A percentile compares a stretch with the other conserved stretches of the same genome.
These are phyloP conservation scores for Lycophotia porphyrea DNA, from an alignment of 2,888 invertebrate genomes.

Conservation along the genomic window DNA sequence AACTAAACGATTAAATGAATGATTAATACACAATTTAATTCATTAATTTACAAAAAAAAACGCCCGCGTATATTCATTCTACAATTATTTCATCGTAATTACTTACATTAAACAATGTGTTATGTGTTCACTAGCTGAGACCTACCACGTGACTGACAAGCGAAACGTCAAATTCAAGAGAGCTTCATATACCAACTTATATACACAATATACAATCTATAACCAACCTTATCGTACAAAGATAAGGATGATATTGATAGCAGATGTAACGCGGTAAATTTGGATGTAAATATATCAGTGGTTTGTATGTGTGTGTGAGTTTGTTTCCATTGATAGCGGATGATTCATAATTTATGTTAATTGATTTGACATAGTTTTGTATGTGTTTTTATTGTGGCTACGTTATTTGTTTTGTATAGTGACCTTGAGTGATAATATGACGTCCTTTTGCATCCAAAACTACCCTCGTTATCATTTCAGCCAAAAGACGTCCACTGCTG, in stretches of 20 bases:
- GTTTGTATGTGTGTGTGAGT: constrained; percentile 42
- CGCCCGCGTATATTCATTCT: not conserved
- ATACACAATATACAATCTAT: constrained; percentile 13
- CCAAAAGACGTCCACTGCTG: no score
- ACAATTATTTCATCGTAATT: constrained; percentile 10
- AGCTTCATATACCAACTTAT: not conserved
- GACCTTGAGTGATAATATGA: no score
- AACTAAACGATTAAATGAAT: no score
- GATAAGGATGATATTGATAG: constrained; percentile 14
- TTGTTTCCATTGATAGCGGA: constrained; percentile 50
- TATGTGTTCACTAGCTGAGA: constrained; percentile 26
- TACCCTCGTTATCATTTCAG: no score
- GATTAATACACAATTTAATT: not conserved
- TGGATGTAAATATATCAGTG: constrained; percentile 56
- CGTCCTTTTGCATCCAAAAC: no score
- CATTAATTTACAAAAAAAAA: not conserved
- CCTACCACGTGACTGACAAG: constrained; percentile 47
- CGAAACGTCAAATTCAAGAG: constrained; percentile 39
- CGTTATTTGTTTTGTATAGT: not conserved
- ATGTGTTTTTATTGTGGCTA: not conserved
- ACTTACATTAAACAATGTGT: constrained; percentile 42
- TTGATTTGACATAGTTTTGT: constrained; percentile 7
- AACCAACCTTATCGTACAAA: not conserved
- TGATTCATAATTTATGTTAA: constrained; percentile 40
- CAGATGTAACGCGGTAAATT: constrained; percentile 24